Base-by-base conservation (phyloP, 2,888 invertebrate genomes). In the Ormyrus labotus region DNA sequence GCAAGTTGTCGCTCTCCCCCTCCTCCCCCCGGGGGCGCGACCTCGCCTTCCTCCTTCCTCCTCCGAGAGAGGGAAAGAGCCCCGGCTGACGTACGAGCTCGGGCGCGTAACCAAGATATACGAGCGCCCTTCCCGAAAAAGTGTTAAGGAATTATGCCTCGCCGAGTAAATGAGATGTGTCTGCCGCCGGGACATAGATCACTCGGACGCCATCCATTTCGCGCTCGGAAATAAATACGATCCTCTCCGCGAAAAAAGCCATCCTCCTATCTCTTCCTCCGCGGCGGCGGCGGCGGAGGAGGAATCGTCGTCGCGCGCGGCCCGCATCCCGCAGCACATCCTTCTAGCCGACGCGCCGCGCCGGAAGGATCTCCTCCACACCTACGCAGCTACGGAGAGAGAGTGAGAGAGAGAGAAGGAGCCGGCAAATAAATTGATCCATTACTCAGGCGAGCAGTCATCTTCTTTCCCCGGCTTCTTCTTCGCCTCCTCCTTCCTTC, bases 81-180 rank as follows among this genome's bases (percentile, higher is more conserved):
- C 34, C 48, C 45, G 64, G 45, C 45, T 81, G 80, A 82, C 80
- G 70, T 81, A 83, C 74, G 83, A 82, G 64, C 79, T 34, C 57
- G 51, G 55, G 57, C 81, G 86, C 86, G 86, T 88, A 89, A 89
- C 89, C 87, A 89, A 89, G 89, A 89, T 88, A 86, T 89, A 89
- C 87, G 89, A 88, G 86, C 87, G 85, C 87, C 87, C 85, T 85
- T 86, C 86, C 86, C 85, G 86, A 89, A 89, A 91, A 92, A 92
- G 92, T 92, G 92, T 91, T 91, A 90, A 91, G 91, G 92, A 92
- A 92, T 92, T 92, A 92, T 92, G 91, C 91, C 87, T 87, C 88
- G 87, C 90, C 84, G 87, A 90, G 91, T 91, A 92, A 92, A 92
- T 92, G 92, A 92, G 92, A 92, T 92, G 92, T 92, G 92, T 92